These are phyloP conservation scores for Cyphotilapia sp. DNA, from an alignment of 2,113 vertebrate genomes.

Conservation along the genomic window DNA sequence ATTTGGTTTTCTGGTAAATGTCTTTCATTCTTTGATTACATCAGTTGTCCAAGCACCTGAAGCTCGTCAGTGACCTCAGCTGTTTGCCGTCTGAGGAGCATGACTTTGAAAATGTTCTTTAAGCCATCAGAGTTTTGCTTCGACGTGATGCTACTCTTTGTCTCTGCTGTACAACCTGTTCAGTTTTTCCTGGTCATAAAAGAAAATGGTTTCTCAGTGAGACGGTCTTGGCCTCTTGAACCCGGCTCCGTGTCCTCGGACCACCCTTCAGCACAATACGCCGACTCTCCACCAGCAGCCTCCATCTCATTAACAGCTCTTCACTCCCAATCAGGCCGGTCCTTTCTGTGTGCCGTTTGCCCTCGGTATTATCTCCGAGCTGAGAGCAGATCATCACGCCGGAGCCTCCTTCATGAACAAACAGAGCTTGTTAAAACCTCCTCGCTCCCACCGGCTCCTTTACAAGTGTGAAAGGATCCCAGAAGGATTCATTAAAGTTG, in stretches of 20 bases:
- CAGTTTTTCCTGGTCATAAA: neutral
- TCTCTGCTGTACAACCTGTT: neutral
- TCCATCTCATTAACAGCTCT: conserved; percentile 14
- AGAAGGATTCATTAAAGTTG: conserved; percentile 56
- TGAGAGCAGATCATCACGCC: conserved; percentile 42
- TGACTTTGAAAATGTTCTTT: neutral
- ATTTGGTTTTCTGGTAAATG: neutral
- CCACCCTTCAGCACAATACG: neutral
- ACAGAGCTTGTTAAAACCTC: conserved; percentile 46
- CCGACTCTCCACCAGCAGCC: neutral
- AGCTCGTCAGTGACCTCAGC: neutral
- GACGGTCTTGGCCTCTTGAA: neutral
- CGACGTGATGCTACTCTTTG: neutral
- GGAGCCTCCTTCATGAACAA: conserved; percentile 47
- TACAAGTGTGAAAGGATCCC: conserved; percentile 32
- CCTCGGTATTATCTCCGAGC: conserved; percentile 32
- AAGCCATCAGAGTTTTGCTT: neutral
- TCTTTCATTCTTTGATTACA: neutral
- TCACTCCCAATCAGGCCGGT: neutral
- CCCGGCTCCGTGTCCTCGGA: neutral
- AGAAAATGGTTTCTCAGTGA: neutral
- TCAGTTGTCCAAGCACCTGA: neutral
- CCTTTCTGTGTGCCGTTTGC: conserved; percentile 14
- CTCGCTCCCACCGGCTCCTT: neutral
- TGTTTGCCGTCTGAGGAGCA: neutral